A percentile compares a stretch with the other conserved stretches of the same genome.
phyloP scores from a whole-genome alignment of 1,140 invertebrate genomes.

The Drosophila pandora region DNA sequence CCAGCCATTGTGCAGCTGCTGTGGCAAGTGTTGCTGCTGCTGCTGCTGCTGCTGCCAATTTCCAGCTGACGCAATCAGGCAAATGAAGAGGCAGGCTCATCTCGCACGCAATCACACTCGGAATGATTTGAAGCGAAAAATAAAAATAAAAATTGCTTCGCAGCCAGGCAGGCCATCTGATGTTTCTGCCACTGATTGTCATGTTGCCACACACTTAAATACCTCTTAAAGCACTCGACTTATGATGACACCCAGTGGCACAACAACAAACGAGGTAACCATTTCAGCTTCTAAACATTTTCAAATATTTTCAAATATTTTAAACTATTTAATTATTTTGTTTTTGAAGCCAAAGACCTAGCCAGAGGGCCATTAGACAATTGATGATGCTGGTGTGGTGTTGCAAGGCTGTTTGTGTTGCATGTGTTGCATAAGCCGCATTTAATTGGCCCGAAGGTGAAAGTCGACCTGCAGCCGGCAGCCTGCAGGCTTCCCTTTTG shows the following conservation, averaged over 20 bases:
- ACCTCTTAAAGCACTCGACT: conserved; percentile 3
- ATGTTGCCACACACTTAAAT: conserved; percentile 56
- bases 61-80: conserved; percentile 48
- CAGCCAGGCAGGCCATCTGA: neutral
- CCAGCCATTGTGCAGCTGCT: conserved; percentile 35
- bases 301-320: neutral
- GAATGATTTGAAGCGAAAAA: conserved; percentile 73
- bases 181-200: conserved; percentile 41
- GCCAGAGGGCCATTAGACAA: neutral
- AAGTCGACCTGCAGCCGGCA: conserved; percentile 9
- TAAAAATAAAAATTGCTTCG: conserved; percentile 53
- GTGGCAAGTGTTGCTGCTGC: neutral
- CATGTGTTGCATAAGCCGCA: conserved; percentile 47
- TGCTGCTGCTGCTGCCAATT: conserved; percentile 29
- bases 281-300: neutral
- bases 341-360: neutral
- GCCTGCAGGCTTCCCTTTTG: conserved; percentile 6
- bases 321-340: neutral
- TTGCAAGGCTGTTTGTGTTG: neutral
- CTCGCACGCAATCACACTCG: conserved; percentile 45
- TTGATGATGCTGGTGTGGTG: neutral
- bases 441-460: conserved; percentile 60
- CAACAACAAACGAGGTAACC: neutral
- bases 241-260: neutral
- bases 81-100: conserved; percentile 44